Conservation (phyloP, 2,113 vertebrate species). For the Chamaetylas fuelleborni region DNA sequence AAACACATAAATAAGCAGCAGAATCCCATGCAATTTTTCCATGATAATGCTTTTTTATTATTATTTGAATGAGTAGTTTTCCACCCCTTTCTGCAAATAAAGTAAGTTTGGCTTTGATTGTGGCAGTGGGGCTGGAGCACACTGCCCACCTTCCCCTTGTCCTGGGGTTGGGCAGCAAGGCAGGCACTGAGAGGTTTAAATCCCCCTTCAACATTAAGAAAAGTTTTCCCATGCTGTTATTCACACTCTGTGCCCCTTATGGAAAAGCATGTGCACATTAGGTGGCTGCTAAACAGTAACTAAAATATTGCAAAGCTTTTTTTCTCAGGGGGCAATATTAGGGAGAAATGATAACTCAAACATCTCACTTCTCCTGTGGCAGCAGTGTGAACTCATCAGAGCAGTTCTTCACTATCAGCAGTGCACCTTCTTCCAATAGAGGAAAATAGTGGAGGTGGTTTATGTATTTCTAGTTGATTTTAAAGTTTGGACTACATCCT, state of each 20-base stretch:
- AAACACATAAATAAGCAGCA: neutral
- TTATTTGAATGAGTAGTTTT: neutral
- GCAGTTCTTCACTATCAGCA: neutral
- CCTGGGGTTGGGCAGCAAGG: neutral
- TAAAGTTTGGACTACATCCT: neutral
- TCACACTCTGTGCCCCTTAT: neutral
- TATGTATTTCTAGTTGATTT: neutral
- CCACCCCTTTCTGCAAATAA: neutral
- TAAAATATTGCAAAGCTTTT: neutral
- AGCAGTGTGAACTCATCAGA: neutral
- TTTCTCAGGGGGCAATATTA: neutral
- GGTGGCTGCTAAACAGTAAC: neutral
- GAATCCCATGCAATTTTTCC: neutral
- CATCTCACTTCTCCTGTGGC: neutral
- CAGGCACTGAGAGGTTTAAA: neutral
- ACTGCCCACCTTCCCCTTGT: neutral
- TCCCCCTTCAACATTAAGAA: neutral
- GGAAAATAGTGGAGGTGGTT: neutral
- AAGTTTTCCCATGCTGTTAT: neutral
- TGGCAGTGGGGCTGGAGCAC: neutral
- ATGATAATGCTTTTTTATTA: rapidly evolving
- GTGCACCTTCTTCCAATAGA: neutral
- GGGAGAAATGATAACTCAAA: neutral
- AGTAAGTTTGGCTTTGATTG: neutral
- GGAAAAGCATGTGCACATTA: neutral